Base-by-base conservation (phyloP, 2,797 vertebrate species). In the Astyanax mexicanus region DNA sequence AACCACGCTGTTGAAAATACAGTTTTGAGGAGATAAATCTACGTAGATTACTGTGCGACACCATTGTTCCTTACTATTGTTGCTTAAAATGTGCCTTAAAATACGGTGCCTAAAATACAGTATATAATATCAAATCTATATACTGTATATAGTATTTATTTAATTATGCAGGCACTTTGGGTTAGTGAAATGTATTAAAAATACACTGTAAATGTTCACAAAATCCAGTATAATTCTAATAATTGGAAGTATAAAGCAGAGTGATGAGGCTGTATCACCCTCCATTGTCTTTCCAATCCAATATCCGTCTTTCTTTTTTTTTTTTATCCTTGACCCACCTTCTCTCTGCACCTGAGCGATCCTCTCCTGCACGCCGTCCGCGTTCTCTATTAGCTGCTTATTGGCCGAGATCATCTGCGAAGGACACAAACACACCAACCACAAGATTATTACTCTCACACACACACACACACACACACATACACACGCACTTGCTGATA, bases 391-490 rank as follows among this genome's bases (percentile, higher is more conserved):
- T 86, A 99, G 93, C 89, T 95, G 91, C 58, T 92, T 97, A 91
- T 96, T 96, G 73, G 96, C 94, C n/a, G 94, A 90, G 81, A 99
- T 96, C 95, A 99, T 97, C 98, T 99, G 92, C 44, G 6, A n/a
- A 70, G 25, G 45, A 52, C 35, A 60, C 60, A 77, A 1, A 74
- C 17, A 67, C 27, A 15, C 29, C 37, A 17, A 13, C 10, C 4
- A 47, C 32, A 49, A 35, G 9, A 21, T 49, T 19, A 68, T 12
- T n/a, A n/a, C n/a, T n/a, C n/a, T n/a, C 23, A 49, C 45, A 40
- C 38, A 23, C 3, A 64, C 4, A 45, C 3, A 55, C 7, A 27
- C 47, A n/a, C n/a, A n/a, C n/a, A n/a, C 23, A 49, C 45, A 40
- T 38, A 23, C 3, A 64, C 4, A 45, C 3, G 55, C 7, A 27